Evolutionary conservation across 2,888 invertebrate species (phyloP).

Genomic region (Gnatocerus cornutus): DNA sequence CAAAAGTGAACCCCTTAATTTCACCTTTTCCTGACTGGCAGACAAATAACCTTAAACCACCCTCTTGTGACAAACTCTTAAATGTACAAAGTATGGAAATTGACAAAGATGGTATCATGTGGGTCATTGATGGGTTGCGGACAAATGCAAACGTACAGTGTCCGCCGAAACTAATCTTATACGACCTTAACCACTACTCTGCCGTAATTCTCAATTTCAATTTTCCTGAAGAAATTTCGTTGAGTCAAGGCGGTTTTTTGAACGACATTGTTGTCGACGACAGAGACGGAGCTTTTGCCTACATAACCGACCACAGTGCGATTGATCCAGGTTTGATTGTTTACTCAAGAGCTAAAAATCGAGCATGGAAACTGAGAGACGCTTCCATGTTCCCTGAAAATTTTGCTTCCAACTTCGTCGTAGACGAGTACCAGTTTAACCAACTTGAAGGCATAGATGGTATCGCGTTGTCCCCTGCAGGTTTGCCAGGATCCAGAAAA

Average conservation of each 20-base stretch:
- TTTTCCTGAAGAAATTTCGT: slow-evolving; percentile 76
- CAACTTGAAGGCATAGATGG: slow-evolving; percentile 79
- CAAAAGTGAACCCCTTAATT: slow-evolving; percentile 73
- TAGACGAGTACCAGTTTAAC: slow-evolving; percentile 73
- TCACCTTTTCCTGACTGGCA: slow-evolving; percentile 82
- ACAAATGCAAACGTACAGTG: slow-evolving; percentile 76
- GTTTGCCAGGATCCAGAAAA: slow-evolving; percentile 50
- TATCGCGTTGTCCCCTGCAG: slow-evolving; percentile 78
- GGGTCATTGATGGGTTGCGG: slow-evolving; percentile 76
- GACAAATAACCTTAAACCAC: slow-evolving; percentile 72
- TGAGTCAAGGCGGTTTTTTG: slow-evolving; percentile 75
- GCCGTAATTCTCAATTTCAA: slow-evolving; percentile 74
- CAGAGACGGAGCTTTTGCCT: slow-evolving; percentile 77
- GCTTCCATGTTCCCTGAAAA: slow-evolving; percentile 77
- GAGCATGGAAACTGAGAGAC: slow-evolving; percentile 82
- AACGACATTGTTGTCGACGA: slow-evolving; percentile 83
- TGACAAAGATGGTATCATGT: slow-evolving; percentile 81
- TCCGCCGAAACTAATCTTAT: slow-evolving; percentile 78
- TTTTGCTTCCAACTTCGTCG: slow-evolving; percentile 76
- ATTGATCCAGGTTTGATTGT: slow-evolving; percentile 82
- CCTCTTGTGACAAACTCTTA: slow-evolving; percentile 77
- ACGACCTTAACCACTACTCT: slow-evolving; percentile 76
- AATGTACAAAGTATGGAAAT: slow-evolving; percentile 84
- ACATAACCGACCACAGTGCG: slow-evolving; percentile 80
- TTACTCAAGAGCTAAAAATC: slow-evolving; percentile 77